Evolutionary conservation across 2,888 invertebrate species (phyloP).

Genomic region (Heliconius aoede): DNA sequence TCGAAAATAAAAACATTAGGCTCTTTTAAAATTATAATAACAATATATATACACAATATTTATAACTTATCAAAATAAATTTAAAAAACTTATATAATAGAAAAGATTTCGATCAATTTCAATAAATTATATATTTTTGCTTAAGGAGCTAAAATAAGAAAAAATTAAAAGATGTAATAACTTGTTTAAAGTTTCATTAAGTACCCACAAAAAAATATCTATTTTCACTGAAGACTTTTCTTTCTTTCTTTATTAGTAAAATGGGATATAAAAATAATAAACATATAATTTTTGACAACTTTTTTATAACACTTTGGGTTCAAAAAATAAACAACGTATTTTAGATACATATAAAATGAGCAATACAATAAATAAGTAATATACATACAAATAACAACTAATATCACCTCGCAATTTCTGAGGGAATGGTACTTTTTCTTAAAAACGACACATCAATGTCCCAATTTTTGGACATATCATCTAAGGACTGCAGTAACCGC

Average conservation of each 20-base stretch:
- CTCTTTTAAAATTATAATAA: too few relatives aligned
- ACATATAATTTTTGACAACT: constrained; percentile 57
- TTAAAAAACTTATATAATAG: too few relatives aligned
- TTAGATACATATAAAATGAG: constrained; percentile 66
- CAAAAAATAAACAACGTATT: constrained; percentile 73
- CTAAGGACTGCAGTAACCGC: constrained; percentile 61
- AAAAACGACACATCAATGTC: constrained; percentile 64
- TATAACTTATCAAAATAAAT: too few relatives aligned
- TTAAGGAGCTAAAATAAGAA: too few relatives aligned
- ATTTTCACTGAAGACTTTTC: background rate
- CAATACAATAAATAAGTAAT: constrained; percentile 81
- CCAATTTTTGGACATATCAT: constrained; percentile 66
- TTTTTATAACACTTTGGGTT: constrained; percentile 65
- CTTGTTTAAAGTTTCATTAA: too few relatives aligned
- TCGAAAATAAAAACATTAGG: background rate
- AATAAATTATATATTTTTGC: too few relatives aligned
- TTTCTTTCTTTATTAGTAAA: background rate
- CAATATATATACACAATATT: too few relatives aligned
- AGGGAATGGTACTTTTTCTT: constrained; percentile 58
- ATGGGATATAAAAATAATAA: constrained; percentile 26
- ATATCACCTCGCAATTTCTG: constrained; percentile 56
- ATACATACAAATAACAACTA: constrained; percentile 70
- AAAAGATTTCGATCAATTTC: too few relatives aligned
- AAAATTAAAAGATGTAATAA: too few relatives aligned
- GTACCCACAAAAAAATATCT: background rate